Conservation (phyloP, 2,888 invertebrate genomes). For the Chaetogeoica ovagalla region DNA sequence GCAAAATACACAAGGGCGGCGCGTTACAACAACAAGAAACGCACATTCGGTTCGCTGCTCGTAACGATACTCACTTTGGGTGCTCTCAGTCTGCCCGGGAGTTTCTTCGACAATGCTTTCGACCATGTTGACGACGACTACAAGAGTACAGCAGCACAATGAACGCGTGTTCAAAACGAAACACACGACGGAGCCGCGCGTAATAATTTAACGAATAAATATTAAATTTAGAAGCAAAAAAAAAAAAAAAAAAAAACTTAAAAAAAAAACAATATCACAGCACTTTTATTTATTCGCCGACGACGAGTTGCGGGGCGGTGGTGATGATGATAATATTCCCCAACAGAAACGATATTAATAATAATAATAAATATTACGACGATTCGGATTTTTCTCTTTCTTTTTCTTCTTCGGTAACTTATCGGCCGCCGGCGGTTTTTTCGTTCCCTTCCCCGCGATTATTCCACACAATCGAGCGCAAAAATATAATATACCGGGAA, state of each 20-base stretch:
- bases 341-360: neutral
- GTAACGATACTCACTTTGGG: slow-evolving; percentile 57
- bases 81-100: slow-evolving; percentile 62
- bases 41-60: no score
- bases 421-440: neutral
- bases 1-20: neutral
- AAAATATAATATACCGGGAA: neutral
- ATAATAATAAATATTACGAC: neutral
- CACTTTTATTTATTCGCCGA: slow-evolving; percentile 47
- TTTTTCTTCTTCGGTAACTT: no score
- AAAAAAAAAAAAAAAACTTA: slow-evolving; percentile 45
- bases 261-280: slow-evolving; percentile 54
- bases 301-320: neutral
- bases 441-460: neutral
- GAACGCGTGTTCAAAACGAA: neutral
- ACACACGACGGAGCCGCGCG: neutral
- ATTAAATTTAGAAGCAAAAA: slow-evolving; percentile 44
- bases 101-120: slow-evolving; percentile 69
- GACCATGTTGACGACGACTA: slow-evolving; percentile 64
- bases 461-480: no score
- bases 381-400: neutral
- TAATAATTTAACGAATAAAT: slow-evolving; percentile 45
- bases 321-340: neutral
- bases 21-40: neutral
- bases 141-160: neutral